Evolutionary conservation across 2,113 vertebrate genomes (phyloP), one percentile per base, ranked within the genome.

Genomic region (Actenoides lindsayi): DNA sequence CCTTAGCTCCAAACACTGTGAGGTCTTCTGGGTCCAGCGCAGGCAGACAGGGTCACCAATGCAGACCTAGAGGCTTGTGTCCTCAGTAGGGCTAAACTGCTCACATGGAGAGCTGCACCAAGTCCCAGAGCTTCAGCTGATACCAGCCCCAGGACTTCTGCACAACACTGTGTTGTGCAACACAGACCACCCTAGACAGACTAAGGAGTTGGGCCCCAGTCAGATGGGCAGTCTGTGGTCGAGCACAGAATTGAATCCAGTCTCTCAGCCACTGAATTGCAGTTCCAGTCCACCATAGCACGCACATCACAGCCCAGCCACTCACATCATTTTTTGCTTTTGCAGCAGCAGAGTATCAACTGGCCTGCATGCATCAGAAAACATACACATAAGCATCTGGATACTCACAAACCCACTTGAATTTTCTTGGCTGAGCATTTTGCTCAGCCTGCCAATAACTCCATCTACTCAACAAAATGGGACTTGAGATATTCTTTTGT

Each of bases 181-280:
- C 53, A 39, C 64, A 42, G 84, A 80, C 84, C 83, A 83, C 77
- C 81, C 63, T 50, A 81, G 68, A 65, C 35, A 39, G 86, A 37
- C 41, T n/a, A 79, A 60, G 71, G 60, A 93, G 73, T 16, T 44
- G 31, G 57, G 69, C 37, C 46, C 33, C 73, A 74, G 44, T 71
- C 54, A 46, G 44, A 37, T 33, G 86, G 67, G 67, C 87, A 75
- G 75, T 39, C 80, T 78, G 88, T 67, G 89, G 64, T 50, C 33
- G 54, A 67, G 83, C 73, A 71, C 2, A 71, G 84, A 83, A 91
- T 16, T 41, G 62, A 82, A 83, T 83, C 57, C 89, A 90, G 79
- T 69, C 74, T 85, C 41, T 65, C 87, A 79, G 60, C 60, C 81
- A 67, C 64, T 62, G 70, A 77, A 90, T 31, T 60, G 51, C 68